Evolutionary conservation across 2,888 invertebrate species (phyloP).

Genomic region (Shargacucullia verbasci): DNA sequence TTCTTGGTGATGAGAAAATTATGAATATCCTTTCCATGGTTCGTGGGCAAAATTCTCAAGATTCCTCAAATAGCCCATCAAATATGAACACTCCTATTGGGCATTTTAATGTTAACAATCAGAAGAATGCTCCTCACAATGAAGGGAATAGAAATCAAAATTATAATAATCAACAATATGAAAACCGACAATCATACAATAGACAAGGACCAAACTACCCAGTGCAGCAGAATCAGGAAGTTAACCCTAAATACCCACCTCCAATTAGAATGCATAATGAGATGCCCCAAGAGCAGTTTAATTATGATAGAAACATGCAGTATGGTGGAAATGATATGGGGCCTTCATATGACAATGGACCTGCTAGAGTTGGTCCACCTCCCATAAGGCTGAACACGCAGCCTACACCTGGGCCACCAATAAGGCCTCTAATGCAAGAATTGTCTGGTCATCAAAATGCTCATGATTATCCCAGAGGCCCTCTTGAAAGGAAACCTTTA

Average conservation of each 20-base stretch:
- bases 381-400: slow-evolving; percentile 56
- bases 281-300: slow-evolving; percentile 60
- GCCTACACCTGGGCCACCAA: slow-evolving; percentile 54
- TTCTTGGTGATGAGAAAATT: slow-evolving; percentile 90
- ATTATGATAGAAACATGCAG: slow-evolving; percentile 63
- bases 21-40: slow-evolving; percentile 89
- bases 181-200: slow-evolving; percentile 62
- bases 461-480: slow-evolving; percentile 53
- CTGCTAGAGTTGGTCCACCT: slow-evolving; percentile 34
- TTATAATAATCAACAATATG: slow-evolving; percentile 57
- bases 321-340: slow-evolving; percentile 49
- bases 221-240: slow-evolving; percentile 56
- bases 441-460: slow-evolving; percentile 48
- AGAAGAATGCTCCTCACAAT: slow-evolving; percentile 40
- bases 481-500: slow-evolving; percentile 46
- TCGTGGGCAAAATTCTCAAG: slow-evolving; percentile 54
- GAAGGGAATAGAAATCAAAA: slow-evolving; percentile 68
- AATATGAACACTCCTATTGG: slow-evolving; percentile 29
- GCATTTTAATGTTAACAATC: slow-evolving; percentile 41
- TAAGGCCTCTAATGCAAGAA: slow-evolving; percentile 54
- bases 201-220: slow-evolving; percentile 57
- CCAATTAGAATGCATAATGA: slow-evolving; percentile 60
- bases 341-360: slow-evolving; percentile 46
- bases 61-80: slow-evolving; percentile 40
- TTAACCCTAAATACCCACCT: slow-evolving; percentile 56